Evolutionary conservation across 2,888 invertebrate genomes (phyloP).

Genomic region (Glyphotaelius pellucidus): DNA sequence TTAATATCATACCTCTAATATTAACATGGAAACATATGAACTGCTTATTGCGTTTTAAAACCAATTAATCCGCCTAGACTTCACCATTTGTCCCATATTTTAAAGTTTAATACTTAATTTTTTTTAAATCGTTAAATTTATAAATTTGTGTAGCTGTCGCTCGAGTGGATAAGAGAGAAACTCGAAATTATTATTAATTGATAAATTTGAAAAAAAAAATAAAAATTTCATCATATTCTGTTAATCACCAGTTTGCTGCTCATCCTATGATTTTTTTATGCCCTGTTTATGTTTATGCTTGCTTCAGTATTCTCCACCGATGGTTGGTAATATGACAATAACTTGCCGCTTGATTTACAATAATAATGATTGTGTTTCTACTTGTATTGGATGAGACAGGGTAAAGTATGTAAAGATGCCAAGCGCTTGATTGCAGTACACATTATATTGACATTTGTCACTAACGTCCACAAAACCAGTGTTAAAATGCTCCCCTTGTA

Average conservation of each 20-base stretch:
- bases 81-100: too few relatives aligned
- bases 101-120: too few relatives aligned
- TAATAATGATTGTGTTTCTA: constrained; percentile 3
- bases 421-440: background rate
- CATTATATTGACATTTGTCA: background rate
- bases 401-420: constrained; percentile 2
- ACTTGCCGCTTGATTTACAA: background rate
- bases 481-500: background rate
- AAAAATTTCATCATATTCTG: background rate
- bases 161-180: background rate
- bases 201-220: background rate
- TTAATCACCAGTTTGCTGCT: background rate
- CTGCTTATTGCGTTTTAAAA: too few relatives aligned
- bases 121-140: too few relatives aligned
- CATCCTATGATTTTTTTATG: background rate
- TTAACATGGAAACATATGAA: too few relatives aligned
- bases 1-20: too few relatives aligned
- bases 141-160: too few relatives aligned
- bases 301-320: background rate
- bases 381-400: constrained; percentile 6
- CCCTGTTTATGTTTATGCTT: too few relatives aligned
- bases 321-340: constrained; percentile 9
- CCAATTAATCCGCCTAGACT: too few relatives aligned
- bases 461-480: background rate
- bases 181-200: background rate